Percentiles rank a stretch among this genome's conserved stretches.
phyloP scores from a whole-genome alignment of 2,797 vertebrate genomes.

The Lepus oiostolus region DNA sequence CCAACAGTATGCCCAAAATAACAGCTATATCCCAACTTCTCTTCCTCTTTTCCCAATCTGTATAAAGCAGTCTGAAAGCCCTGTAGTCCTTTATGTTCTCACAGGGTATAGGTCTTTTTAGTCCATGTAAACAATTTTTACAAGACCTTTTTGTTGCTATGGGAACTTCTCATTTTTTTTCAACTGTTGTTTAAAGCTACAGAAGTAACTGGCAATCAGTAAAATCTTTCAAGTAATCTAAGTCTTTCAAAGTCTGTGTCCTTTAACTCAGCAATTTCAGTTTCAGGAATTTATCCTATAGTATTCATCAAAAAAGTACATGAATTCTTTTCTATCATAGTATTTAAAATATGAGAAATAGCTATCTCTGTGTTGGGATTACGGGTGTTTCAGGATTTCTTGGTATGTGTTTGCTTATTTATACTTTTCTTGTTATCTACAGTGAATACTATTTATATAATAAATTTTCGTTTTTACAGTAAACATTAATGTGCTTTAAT shows the following conservation, averaged over 20 bases:
- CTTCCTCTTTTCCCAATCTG: background rate
- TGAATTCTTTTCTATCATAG: slow-evolving; percentile 21
- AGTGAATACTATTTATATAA: slow-evolving; percentile 40
- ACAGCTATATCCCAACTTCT: background rate
- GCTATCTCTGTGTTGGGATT: background rate
- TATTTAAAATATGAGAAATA: slow-evolving; percentile 54
- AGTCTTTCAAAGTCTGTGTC: background rate
- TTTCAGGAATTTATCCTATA: slow-evolving; percentile 41
- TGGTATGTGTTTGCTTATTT: background rate
- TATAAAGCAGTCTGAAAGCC: background rate
- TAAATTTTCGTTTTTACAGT: slow-evolving; percentile 51
- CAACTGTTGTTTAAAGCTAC: slow-evolving; percentile 13
- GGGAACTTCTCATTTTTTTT: slow-evolving; percentile 22
- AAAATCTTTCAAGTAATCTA: slow-evolving; percentile 57
- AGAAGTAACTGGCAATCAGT: slow-evolving; percentile 4
- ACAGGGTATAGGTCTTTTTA: background rate
- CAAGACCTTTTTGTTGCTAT: background rate
- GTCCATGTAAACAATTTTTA: slow-evolving; percentile 10
- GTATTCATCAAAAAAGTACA: background rate
- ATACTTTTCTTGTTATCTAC: slow-evolving; percentile 32
- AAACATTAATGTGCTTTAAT: background rate
- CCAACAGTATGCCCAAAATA: background rate
- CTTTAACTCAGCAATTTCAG: slow-evolving; percentile 2
- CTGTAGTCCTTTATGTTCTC: background rate
- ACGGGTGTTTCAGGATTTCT: background rate